A percentile compares a stretch with the other conserved stretches of the same genome.
These are phyloP conservation scores for Tylochromis polylepis DNA, from an alignment of 2,113 vertebrate species.

Conservation along the genomic window DNA sequence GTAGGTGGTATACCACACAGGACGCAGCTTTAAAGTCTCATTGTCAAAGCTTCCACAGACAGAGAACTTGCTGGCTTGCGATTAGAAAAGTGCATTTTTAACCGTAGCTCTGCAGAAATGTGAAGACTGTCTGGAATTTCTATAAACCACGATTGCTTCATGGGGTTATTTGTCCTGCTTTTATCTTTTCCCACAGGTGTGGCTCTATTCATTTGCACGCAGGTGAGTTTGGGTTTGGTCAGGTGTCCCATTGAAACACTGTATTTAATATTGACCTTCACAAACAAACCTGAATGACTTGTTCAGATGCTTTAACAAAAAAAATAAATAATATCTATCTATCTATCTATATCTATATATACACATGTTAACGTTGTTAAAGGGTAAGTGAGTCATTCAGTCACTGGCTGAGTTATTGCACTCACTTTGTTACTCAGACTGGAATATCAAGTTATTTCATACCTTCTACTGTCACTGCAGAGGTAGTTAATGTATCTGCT, in stretches of 20 bases:
- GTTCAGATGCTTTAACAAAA: background rate
- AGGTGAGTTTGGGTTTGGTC: background rate
- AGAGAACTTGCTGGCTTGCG: background rate
- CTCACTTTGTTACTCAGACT: background rate
- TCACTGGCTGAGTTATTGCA: background rate
- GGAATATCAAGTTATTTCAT: background rate
- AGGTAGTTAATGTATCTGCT: background rate
- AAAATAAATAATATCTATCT: too few species aligned
- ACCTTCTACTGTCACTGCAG: background rate
- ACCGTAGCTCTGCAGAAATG: background rate
- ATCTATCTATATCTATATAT: too few species aligned
- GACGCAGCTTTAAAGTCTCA: background rate
- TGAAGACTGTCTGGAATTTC: background rate
- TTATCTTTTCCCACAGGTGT: background rate
- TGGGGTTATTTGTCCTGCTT: background rate
- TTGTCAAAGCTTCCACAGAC: background rate
- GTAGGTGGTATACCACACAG: background rate
- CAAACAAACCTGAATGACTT: background rate
- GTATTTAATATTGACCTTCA: background rate
- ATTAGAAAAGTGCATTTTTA: background rate
- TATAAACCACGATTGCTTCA: background rate
- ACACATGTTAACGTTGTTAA: background rate
- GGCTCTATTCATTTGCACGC: background rate
- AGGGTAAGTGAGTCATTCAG: background rate
- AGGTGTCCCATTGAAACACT: background rate